phyloP scores from a whole-genome alignment of 2,888 invertebrate species.

The Omphaloscelis lunosa region DNA sequence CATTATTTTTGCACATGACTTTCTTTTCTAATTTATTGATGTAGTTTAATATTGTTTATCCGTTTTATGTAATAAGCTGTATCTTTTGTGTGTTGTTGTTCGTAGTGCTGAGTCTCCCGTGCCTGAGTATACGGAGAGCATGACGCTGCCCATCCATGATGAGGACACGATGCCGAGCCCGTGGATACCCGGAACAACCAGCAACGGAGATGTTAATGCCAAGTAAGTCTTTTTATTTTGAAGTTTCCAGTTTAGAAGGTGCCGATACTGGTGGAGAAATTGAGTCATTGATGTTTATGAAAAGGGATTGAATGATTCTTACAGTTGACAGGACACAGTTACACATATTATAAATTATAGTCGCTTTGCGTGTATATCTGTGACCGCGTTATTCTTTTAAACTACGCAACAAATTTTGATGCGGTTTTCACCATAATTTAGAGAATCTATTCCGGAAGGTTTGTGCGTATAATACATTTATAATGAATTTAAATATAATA shows the following conservation, averaged over 20 bases:
- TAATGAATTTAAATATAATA: too few species aligned
- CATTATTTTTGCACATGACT: conserved; percentile 31
- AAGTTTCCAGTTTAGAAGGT: not conserved
- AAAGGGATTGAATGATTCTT: not conserved
- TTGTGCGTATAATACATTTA: too few species aligned
- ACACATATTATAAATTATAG: too few species aligned
- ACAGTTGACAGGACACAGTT: not conserved
- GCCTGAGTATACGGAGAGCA: conserved; percentile 53
- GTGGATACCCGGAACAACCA: conserved; percentile 77
- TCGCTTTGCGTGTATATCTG: too few species aligned
- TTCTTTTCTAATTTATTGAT: conserved; percentile 22
- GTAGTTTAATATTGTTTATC: conserved; percentile 1
- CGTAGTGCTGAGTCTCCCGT: conserved; percentile 59
- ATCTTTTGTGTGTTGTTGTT: conserved; percentile 33
- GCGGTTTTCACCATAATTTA: too few species aligned
- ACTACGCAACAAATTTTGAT: too few species aligned
- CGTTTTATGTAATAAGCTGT: not conserved
- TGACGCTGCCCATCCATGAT: conserved; percentile 69
- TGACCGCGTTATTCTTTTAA: too few species aligned
- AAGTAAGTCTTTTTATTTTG: conserved; percentile 47
- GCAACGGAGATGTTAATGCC: conserved; percentile 64
- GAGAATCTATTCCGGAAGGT: too few species aligned
- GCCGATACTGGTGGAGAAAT: not conserved
- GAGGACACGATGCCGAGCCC: conserved; percentile 80
- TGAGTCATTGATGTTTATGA: not conserved